A percentile compares a stretch with the other conserved stretches of the same genome.
Evolutionary conservation across 1,140 invertebrate genomes (phyloP).

Genomic region (Cotesia chilonis): DNA sequence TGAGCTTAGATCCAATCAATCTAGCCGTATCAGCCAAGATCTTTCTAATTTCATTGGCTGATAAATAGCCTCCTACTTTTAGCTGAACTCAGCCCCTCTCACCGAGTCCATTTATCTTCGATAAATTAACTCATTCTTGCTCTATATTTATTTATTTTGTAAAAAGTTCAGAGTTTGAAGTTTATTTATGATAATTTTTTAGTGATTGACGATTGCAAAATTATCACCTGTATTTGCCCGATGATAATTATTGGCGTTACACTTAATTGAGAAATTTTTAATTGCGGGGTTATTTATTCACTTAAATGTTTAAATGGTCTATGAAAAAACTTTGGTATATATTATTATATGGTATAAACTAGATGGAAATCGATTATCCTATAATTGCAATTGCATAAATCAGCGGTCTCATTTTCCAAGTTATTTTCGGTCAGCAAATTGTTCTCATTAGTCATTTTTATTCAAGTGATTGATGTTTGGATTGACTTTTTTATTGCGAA

Average conservation of each 20-base stretch:
- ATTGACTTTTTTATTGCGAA: too few species aligned
- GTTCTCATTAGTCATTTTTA: too few species aligned
- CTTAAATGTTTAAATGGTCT: too few species aligned
- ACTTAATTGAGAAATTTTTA: background rate
- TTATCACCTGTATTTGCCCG: background rate
- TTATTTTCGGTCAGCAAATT: too few species aligned
- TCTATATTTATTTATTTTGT: background rate
- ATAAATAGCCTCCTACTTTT: background rate
- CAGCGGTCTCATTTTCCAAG: too few species aligned
- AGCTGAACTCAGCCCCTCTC: background rate
- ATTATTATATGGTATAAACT: too few species aligned
- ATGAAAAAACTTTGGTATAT: too few species aligned
- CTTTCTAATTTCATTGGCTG: slow-evolving; percentile 10
- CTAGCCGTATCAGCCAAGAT: background rate
- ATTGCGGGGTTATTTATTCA: background rate
- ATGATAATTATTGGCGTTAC: background rate
- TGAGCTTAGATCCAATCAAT: slow-evolving; percentile 41
- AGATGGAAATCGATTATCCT: too few species aligned
- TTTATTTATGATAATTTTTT: background rate
- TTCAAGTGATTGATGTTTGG: too few species aligned
- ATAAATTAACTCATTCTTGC: slow-evolving; percentile 46
- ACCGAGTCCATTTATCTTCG: background rate
- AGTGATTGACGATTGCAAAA: slow-evolving; percentile 14
- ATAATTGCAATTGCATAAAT: too few species aligned
- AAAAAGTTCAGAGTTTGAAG: slow-evolving; percentile 21